Evolutionary conservation across 2,797 vertebrate genomes (phyloP).

Genomic region (Cossypha polioptera): DNA sequence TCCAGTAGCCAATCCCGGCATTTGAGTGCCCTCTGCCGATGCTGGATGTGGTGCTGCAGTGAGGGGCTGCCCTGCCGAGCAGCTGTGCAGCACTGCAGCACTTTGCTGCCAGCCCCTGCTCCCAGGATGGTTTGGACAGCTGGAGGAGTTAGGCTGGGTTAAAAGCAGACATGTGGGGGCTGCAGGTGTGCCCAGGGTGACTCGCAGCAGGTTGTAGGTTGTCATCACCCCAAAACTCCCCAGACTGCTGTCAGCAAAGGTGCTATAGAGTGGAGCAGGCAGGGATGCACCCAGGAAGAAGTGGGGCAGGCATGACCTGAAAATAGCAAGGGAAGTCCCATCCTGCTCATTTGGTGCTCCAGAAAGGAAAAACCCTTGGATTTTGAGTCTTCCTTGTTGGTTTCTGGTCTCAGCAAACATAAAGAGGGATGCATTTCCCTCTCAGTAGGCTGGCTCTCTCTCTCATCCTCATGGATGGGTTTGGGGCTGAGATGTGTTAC

Average conservation of each 20-base stretch:
- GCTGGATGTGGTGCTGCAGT: not conserved
- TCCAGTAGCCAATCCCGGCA: not conserved
- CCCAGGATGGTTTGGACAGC: rapidly evolving
- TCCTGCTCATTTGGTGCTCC: not conserved
- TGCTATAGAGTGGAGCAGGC: not conserved
- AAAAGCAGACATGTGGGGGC: rapidly evolving
- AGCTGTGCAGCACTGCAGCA: not conserved
- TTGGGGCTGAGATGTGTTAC: not conserved
- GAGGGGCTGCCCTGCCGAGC: not conserved
- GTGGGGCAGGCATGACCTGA: not conserved
- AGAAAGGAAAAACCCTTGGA: not conserved
- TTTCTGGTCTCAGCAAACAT: not conserved
- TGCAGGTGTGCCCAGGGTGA: rapidly evolving
- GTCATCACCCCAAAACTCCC: rapidly evolving
- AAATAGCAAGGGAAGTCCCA: not conserved
- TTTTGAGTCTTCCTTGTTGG: not conserved
- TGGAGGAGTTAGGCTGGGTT: not conserved
- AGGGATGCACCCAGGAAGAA: not conserved
- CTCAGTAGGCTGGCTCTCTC: not conserved
- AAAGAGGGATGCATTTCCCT: not conserved
- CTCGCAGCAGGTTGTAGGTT: not conserved
- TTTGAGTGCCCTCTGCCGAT: constrained; percentile 51
- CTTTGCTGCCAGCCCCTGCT: not conserved
- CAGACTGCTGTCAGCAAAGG: not conserved
- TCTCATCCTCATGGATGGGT: rapidly evolving